Evolutionary conservation across 2,113 vertebrate genomes (phyloP).

Genomic region (Myotis brandtii): DNA sequence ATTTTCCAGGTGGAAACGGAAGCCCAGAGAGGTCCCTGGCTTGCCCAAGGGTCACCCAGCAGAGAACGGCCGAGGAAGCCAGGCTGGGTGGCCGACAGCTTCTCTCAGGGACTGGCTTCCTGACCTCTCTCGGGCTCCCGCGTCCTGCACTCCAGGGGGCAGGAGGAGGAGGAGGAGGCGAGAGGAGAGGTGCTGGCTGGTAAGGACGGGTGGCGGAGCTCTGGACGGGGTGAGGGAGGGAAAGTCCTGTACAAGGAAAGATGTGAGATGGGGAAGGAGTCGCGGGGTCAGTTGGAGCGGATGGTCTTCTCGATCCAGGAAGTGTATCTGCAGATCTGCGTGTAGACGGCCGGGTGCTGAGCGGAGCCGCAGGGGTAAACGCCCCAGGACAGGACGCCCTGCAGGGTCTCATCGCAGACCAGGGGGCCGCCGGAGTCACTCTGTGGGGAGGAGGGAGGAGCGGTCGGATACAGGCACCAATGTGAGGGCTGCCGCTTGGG

Average conservation of each 20-base stretch:
- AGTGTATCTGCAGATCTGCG: not conserved
- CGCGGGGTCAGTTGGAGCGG: not conserved
- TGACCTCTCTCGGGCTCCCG: not conserved
- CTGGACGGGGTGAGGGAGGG: not conserved
- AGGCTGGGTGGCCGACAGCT: no score
- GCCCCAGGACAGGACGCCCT: not conserved
- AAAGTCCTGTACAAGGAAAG: not conserved
- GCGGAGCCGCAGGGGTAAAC: not conserved
- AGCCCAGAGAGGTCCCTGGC: not conserved
- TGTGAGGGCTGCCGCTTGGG: not conserved
- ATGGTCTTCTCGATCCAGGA: not conserved
- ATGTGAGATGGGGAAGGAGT: not conserved
- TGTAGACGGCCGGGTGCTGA: not conserved
- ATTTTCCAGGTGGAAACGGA: not conserved
- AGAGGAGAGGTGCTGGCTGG: not conserved
- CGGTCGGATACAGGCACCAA: not conserved
- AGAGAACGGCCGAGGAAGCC: not conserved
- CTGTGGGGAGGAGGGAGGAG: not conserved
- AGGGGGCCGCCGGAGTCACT: not conserved
- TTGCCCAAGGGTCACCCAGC: not conserved
- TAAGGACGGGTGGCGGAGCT: accelerated
- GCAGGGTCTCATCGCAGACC: not conserved
- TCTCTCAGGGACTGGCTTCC: not conserved
- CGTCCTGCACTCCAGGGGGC: not conserved
- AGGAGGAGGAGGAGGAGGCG: not conserved